These are phyloP conservation scores for Troglohyphantes excavatus DNA, from an alignment of 2,888 invertebrate species.

Conservation along the genomic window DNA sequence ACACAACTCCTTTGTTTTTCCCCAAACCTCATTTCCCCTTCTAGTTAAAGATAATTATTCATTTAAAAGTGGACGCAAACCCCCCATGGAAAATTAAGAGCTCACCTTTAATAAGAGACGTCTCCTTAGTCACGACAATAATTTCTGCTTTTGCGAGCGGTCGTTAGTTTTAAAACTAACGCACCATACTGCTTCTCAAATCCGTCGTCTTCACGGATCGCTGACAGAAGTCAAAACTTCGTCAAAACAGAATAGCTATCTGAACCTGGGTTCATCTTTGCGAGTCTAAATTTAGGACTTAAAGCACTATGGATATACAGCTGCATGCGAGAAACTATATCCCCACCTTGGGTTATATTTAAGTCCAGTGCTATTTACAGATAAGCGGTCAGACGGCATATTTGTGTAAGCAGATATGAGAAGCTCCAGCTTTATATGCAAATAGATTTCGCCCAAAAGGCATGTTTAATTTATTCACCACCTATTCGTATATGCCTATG, in stretches of 20 bases:
- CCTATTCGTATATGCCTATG: constrained; percentile 40
- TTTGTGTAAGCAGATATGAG: constrained; percentile 60
- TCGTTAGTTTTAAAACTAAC: constrained; percentile 51
- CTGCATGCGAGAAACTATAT: constrained; percentile 23
- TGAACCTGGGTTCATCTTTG: constrained; percentile 8
- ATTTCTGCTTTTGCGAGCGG: constrained; percentile 23
- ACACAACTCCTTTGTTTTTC: too few species aligned
- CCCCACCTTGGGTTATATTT: constrained; percentile 21
- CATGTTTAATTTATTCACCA: constrained; percentile 65
- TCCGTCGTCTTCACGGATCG: constrained; percentile 52
- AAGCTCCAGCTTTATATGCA: constrained; percentile 50
- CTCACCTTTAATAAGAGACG: constrained; percentile 17
- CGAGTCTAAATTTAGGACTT: constrained; percentile 44
- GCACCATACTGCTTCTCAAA: constrained; percentile 38
- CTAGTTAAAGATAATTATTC: neutral
- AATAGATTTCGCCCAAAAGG: constrained; percentile 56
- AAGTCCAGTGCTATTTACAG: constrained; percentile 53
- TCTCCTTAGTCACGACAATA: constrained; percentile 22
- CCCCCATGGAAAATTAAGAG: constrained; percentile 27
- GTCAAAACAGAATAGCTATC: constrained; percentile 37
- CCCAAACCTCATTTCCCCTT: too few species aligned
- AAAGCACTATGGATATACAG: constrained; percentile 59
- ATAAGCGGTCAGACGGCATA: constrained; percentile 54
- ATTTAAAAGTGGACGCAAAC: constrained; percentile 12
- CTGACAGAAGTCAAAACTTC: constrained; percentile 55